Percentiles rank a stretch among this genome's conserved stretches.
These are phyloP conservation scores for Dasysyrphus tricinctus DNA, from an alignment of 2,888 invertebrate species.

Conservation along the genomic window DNA sequence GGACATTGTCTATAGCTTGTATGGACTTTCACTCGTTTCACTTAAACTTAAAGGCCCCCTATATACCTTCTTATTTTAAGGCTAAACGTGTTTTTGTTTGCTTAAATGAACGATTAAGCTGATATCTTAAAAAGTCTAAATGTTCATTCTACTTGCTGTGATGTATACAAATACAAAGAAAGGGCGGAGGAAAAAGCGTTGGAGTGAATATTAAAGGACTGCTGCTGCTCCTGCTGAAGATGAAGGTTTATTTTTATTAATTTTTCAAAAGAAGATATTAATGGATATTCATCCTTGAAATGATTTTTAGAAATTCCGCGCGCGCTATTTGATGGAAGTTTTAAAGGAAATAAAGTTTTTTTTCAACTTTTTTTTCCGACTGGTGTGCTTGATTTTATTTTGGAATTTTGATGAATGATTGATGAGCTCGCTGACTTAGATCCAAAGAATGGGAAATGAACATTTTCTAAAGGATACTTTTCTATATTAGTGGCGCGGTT, in stretches of 20 bases:
- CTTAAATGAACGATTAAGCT: constrained; percentile 66
- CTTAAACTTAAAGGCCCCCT: constrained; percentile 19
- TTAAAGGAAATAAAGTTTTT: constrained; percentile 47
- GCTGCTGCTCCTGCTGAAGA: neutral
- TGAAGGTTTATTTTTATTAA: constrained; percentile 67
- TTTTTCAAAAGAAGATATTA: constrained; percentile 61
- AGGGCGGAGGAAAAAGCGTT: neutral
- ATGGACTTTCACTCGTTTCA: neutral
- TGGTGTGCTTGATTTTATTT: constrained; percentile 25
- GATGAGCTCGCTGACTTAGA: constrained; percentile 50
- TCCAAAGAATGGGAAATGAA: constrained; percentile 17
- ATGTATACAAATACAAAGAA: neutral
- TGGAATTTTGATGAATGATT: constrained; percentile 68
- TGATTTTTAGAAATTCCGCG: constrained; percentile 44
- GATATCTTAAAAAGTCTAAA: constrained; percentile 40
- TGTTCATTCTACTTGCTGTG: constrained; percentile 9
- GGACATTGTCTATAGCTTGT: constrained; percentile 35
- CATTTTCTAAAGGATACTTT: constrained; percentile 38
- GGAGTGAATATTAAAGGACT: constrained; percentile 45
- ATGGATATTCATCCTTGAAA: constrained; percentile 66
- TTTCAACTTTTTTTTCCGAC: neutral
- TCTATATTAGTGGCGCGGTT: constrained; percentile 18
- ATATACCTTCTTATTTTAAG: constrained; percentile 6
- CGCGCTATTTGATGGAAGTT: constrained; percentile 31
- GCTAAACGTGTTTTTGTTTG: constrained; percentile 63